Percentiles rank a stretch among this genome's conserved stretches.
Conservation (phyloP, 2,888 invertebrate genomes). For the Nomada lathburiana region DNA sequence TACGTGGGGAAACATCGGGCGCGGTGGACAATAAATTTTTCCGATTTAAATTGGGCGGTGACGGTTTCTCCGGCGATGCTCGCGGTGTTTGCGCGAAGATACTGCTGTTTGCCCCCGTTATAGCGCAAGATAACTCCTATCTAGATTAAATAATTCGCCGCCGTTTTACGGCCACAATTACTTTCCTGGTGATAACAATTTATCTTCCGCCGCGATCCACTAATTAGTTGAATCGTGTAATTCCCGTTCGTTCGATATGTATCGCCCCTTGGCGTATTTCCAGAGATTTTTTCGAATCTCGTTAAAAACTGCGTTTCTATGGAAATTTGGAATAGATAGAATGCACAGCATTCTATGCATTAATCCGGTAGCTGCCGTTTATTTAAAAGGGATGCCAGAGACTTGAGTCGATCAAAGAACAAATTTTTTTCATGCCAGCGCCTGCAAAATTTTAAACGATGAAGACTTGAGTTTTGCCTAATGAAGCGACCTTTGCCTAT, state of each 20-base stretch:
- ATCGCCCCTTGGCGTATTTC: not conserved
- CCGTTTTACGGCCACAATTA: conserved; percentile 17
- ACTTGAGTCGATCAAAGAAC: too few species aligned
- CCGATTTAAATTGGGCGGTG: conserved; percentile 12
- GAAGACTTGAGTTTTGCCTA: too few species aligned
- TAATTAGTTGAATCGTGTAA: conserved; percentile 26
- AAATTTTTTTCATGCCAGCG: too few species aligned
- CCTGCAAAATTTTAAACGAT: too few species aligned
- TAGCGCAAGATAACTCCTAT: conserved; percentile 37
- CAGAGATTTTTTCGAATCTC: not conserved
- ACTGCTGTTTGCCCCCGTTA: conserved; percentile 13
- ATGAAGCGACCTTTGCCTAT: too few species aligned
- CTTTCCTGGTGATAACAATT: conserved; percentile 33
- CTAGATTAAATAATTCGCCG: conserved; percentile 49
- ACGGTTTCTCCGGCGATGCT: not conserved
- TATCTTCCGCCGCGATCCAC: conserved; percentile 13
- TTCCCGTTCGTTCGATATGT: not conserved
- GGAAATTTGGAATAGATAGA: too few species aligned
- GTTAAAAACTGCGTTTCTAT: too few species aligned
- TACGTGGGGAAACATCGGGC: not conserved
- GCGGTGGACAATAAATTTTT: not conserved
- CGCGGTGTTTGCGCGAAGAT: not conserved
- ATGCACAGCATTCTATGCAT: too few species aligned
- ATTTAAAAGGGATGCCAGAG: too few species aligned
- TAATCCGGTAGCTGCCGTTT: too few species aligned